phyloP scores from a whole-genome alignment of 2,113 vertebrate species.

The Eretmochelys imbricata region DNA sequence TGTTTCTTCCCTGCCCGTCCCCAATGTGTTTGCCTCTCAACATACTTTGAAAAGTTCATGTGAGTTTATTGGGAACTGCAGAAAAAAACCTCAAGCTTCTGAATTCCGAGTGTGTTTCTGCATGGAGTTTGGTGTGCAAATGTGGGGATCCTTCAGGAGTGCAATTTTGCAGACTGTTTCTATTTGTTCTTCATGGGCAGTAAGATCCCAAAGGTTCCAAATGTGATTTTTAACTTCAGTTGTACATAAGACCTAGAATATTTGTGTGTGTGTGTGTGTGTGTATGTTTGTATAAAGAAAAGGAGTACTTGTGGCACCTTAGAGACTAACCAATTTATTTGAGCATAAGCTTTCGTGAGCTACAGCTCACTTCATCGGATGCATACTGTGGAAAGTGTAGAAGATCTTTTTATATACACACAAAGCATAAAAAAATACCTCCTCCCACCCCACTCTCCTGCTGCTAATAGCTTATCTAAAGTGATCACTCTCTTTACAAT shows the following conservation, averaged over 20 bases:
- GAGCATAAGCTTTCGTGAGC: too few relatives aligned
- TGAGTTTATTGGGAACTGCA: background rate
- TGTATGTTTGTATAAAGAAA: too few relatives aligned
- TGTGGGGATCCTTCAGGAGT: background rate
- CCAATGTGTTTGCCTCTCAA: background rate
- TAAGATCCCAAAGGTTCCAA: background rate
- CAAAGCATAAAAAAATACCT: too few relatives aligned
- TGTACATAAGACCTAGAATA: background rate
- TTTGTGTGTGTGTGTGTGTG: too few relatives aligned
- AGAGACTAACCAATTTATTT: too few relatives aligned
- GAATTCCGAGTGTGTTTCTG: background rate
- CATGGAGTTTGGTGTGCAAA: background rate
- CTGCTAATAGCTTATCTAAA: too few relatives aligned
- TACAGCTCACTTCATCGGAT: too few relatives aligned
- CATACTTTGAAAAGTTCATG: background rate
- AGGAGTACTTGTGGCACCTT: too few relatives aligned
- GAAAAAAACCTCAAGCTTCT: background rate
- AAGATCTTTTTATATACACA: too few relatives aligned
- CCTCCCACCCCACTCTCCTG: too few relatives aligned
- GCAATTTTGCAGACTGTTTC: background rate
- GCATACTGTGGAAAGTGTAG: too few relatives aligned
- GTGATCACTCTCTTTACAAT: too few relatives aligned
- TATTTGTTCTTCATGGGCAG: accelerated
- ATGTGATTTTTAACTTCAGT: background rate
- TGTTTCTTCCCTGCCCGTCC: accelerated